Base-by-base conservation (phyloP, 2,888 invertebrate species). In the Ophonus ardosiacus region DNA sequence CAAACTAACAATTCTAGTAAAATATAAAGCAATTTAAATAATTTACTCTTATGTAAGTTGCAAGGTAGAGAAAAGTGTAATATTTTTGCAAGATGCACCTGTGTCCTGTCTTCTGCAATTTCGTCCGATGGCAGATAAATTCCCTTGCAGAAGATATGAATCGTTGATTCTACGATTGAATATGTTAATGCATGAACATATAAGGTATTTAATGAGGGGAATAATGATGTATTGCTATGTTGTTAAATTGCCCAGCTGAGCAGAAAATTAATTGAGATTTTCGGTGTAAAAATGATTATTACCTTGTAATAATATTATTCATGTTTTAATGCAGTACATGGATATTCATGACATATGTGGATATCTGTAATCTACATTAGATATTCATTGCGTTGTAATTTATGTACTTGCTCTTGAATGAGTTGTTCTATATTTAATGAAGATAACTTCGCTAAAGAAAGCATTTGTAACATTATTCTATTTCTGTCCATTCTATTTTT, bases 291-390 rank as follows among this genome's bases (percentile, higher is more conserved):
- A 68, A 68, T 68, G 24, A 31, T 68, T 68, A 68, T 68, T 68
- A 68, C 31, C 68, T 68, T 68, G 68, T 68, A 68, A 68, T 68
- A 38, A 31, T 68, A 68, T 68, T 68, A 68, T 68, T 68, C 68
- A 38, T 38, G 63, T 63, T 63, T 63, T 63, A n/a, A 38, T 68
- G 38, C 38, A 15, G 68, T 31, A 68, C 68, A 31, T 68, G 68
- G 63, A 63, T 21, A 63, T 63, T 63, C 18, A 63, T 63, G 21
- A 63, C 63, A 63, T 63, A 24, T 68, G 15, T 24, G 38, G 38
- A 68, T 68, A 31, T 38, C 31, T 38, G 68, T 15, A 31, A 68
- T 68, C 38, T 68, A 31, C 68, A 68, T 68, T 68, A 68, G 68
- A 15, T 68, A 68, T 68, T 68, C 68, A 68, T 68, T 68, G 68